phyloP scores from a whole-genome alignment of 1,140 invertebrate genomes.

The Coenobita brevimanus region DNA sequence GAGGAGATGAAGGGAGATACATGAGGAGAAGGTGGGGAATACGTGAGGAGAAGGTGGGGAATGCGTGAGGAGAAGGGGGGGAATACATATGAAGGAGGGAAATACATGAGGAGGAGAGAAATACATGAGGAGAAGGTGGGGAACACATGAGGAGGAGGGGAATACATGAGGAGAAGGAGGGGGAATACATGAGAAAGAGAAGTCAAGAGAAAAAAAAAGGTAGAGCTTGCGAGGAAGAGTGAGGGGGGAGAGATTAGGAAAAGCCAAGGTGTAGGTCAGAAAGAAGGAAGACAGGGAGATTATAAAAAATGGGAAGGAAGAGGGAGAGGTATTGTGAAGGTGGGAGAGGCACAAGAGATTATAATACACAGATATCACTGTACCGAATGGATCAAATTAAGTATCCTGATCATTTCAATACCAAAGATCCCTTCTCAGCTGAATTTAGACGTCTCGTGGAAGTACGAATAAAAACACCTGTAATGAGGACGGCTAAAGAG shows the following conservation, averaged over 20 bases:
- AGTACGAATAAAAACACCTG: no score
- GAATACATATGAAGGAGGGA: slow-evolving; percentile 5
- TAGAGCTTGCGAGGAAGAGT: neutral
- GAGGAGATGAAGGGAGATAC: neutral
- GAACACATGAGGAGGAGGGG: neutral
- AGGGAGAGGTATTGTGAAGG: no score
- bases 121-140: neutral
- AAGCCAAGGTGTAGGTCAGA: no score
- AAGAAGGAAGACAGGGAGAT: slow-evolving; percentile 5
- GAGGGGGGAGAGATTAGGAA: neutral
- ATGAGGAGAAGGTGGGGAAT: slow-evolving; percentile 2
- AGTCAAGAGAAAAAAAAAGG: neutral
- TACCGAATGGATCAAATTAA: no score
- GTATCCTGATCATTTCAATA: no score
- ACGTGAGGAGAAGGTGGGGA: slow-evolving; percentile 2
- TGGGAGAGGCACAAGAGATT: no score
- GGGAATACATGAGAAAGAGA: neutral
- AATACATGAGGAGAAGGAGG: neutral
- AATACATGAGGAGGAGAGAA: neutral
- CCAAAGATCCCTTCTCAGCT: no score
- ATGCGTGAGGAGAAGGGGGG: neutral
- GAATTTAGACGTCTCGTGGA: no score
- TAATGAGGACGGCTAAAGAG: no score
- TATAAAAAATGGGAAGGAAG: neutral
- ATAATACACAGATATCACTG: no score